These are phyloP conservation scores for Hexactinellida sp. DNA, from an alignment of 37 sponge, comb jelly and placozoan species.

Conservation along the genomic window DNA sequence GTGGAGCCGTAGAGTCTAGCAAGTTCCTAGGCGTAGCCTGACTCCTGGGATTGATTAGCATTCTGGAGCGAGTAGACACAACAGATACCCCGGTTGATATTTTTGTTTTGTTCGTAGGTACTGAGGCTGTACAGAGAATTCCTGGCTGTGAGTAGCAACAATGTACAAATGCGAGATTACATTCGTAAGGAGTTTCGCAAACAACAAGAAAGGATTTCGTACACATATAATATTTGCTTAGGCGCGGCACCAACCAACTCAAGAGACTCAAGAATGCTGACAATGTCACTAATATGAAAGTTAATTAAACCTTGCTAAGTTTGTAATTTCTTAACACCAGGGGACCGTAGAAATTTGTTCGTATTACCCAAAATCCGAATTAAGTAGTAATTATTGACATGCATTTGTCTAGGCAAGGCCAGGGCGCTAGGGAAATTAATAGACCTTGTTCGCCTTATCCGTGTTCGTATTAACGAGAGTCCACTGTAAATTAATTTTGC, in stretches of 20 bases:
- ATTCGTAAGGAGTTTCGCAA: slow-evolving; percentile 27
- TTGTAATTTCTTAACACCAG: too few species aligned
- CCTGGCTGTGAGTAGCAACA: slow-evolving; percentile 24
- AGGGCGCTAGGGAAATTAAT: too few species aligned
- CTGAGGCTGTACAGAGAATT: slow-evolving; percentile 40
- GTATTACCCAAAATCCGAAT: too few species aligned
- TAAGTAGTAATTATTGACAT: too few species aligned
- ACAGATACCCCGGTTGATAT: background rate
- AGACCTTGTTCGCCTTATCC: too few species aligned
- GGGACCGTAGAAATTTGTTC: too few species aligned
- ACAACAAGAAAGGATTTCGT: slow-evolving; percentile 22
- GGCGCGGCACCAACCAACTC: slow-evolving; percentile 37
- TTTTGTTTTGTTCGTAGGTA: slow-evolving; percentile 19
- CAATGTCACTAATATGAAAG: background rate
- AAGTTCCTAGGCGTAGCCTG: slow-evolving; percentile 33
- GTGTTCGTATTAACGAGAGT: too few species aligned
- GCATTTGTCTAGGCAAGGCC: too few species aligned
- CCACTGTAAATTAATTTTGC: too few species aligned
- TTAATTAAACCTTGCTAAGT: too few species aligned
- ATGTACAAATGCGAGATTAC: slow-evolving; percentile 13
- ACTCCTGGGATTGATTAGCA: background rate
- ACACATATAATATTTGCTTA: slow-evolving; percentile 30
- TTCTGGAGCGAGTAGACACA: too few species aligned
- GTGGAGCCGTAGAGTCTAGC: slow-evolving; percentile 81
- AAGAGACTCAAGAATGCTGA: slow-evolving; percentile 26